Evolutionary conservation across 1,140 invertebrate genomes (phyloP).

Genomic region (Armadillidium nasatum): DNA sequence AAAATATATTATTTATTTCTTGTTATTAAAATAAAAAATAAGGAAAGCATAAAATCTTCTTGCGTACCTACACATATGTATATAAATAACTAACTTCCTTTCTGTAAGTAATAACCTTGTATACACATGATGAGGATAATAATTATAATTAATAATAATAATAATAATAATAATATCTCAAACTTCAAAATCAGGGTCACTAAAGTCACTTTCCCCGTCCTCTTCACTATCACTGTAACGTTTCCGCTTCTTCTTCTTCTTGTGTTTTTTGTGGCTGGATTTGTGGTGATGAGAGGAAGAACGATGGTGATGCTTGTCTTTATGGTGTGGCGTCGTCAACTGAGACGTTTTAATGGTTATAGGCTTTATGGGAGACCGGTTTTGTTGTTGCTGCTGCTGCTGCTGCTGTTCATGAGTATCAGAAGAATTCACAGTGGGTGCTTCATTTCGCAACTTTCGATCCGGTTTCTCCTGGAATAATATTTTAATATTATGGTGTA

Average conservation of each 20-base stretch:
- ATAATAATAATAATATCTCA: no score
- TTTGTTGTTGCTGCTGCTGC: constrained; percentile 24
- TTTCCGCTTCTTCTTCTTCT: constrained; percentile 53
- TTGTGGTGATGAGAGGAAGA: constrained; percentile 54
- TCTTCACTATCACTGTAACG: constrained; percentile 58
- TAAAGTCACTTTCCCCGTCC: constrained; percentile 62
- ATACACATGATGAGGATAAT: no score
- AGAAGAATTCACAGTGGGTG: neutral
- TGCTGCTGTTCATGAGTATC: constrained; percentile 17
- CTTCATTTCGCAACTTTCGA: constrained; percentile 22
- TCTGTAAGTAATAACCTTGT: no score
- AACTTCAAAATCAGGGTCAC: constrained; percentile 69
- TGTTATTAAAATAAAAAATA: no score
- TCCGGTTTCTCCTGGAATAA: constrained; percentile 5
- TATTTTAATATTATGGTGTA: no score
- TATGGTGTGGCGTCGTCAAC: constrained; percentile 50
- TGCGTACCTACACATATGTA: no score
- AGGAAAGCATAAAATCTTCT: no score
- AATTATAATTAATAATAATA: no score
- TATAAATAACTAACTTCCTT: no score
- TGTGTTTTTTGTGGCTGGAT: constrained; percentile 64
- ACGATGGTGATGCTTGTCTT: constrained; percentile 53
- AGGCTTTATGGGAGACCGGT: constrained; percentile 34
- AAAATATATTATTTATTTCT: no score
- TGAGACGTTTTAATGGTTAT: constrained; percentile 51